Percentiles rank a stretch among this genome's conserved stretches.
Evolutionary conservation across 2,797 vertebrate genomes (phyloP).

Genomic region (Dromococcyx pavoninus): DNA sequence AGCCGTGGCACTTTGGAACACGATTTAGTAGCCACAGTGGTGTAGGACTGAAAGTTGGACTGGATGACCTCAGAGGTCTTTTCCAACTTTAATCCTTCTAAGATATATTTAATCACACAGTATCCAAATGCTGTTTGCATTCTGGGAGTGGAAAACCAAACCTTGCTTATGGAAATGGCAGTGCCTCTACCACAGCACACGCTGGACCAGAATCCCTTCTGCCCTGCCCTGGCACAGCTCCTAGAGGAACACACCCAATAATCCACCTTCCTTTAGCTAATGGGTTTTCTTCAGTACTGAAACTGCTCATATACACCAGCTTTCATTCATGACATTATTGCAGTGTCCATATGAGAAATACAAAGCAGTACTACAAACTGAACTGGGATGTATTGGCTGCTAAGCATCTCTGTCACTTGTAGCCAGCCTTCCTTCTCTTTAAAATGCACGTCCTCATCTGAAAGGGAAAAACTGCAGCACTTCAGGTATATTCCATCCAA

Average conservation of each 20-base stretch:
- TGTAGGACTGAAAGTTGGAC: too few relatives aligned
- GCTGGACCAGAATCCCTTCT: neutral
- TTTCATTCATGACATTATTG: neutral
- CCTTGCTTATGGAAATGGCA: neutral
- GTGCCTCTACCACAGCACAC: rapidly evolving
- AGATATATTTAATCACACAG: neutral
- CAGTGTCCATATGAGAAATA: neutral
- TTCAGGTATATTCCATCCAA: neutral
- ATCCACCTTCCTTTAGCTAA: neutral
- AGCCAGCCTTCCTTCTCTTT: neutral
- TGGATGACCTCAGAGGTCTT: too few relatives aligned
- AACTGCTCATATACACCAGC: neutral
- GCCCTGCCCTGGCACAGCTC: neutral
- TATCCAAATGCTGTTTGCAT: neutral
- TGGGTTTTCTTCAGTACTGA: neutral
- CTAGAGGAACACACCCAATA: neutral
- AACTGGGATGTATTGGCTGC: neutral
- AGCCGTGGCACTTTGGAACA: too few relatives aligned
- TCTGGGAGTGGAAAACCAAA: neutral
- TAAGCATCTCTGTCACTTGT: neutral
- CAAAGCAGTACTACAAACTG: neutral
- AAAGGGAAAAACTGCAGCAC: neutral
- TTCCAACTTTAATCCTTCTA: too few relatives aligned
- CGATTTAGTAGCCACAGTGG: too few relatives aligned
- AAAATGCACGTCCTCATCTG: neutral